A percentile compares a stretch with the other conserved stretches of the same genome.
These are phyloP conservation scores for Euplexia lucipara DNA, from an alignment of 2,888 invertebrate genomes.

Conservation along the genomic window DNA sequence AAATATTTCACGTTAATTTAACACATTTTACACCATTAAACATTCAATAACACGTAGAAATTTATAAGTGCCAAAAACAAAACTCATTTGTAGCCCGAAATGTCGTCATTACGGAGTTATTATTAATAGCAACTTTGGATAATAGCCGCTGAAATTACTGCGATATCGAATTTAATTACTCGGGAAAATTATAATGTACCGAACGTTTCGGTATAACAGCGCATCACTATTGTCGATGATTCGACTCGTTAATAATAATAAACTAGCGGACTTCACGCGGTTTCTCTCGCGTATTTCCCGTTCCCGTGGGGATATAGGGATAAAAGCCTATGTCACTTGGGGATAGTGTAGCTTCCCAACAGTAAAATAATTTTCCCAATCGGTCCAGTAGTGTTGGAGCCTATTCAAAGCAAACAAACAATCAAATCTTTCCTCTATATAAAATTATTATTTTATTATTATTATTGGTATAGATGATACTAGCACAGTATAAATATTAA, in stretches of 20 bases:
- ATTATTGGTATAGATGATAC: too few species aligned
- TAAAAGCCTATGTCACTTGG: too few species aligned
- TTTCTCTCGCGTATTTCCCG: too few species aligned
- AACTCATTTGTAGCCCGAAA: constrained; percentile 49
- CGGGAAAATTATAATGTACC: constrained; percentile 52
- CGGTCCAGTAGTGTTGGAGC: too few species aligned
- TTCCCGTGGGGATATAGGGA: too few species aligned
- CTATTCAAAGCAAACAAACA: too few species aligned
- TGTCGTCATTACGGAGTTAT: constrained; percentile 42
- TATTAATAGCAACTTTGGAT: constrained; percentile 52
- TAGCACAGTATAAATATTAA: too few species aligned
- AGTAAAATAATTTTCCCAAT: too few species aligned
- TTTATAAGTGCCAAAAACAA: constrained; percentile 38
- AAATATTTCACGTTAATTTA: not conserved
- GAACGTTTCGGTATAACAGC: constrained; percentile 43
- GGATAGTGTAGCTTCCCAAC: too few species aligned
- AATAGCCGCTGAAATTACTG: constrained; percentile 61
- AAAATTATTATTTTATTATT: too few species aligned
- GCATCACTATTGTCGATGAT: constrained; percentile 32
- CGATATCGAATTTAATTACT: constrained; percentile 74
- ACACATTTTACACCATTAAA: constrained; percentile 38
- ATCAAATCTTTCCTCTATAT: too few species aligned
- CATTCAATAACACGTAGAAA: constrained; percentile 32
- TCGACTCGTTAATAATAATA: constrained; percentile 10
- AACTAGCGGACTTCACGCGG: constrained; percentile 7